A percentile compares a stretch with the other conserved stretches of the same genome.
These are phyloP conservation scores for Pterocles orientalis DNA, from an alignment of 2,113 vertebrate species.

Conservation along the genomic window DNA sequence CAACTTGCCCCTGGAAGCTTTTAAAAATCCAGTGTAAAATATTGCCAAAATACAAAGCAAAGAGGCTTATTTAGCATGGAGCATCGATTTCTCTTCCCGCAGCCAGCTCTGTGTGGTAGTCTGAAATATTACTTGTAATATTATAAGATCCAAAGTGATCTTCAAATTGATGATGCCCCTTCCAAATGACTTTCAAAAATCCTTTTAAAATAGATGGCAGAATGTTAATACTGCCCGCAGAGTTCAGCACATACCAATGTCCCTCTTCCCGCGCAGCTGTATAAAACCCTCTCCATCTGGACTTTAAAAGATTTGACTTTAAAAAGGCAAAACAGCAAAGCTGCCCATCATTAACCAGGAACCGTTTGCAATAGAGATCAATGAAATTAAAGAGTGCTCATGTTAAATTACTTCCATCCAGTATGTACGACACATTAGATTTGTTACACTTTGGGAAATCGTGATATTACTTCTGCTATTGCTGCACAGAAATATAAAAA, in stretches of 20 bases:
- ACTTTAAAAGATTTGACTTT: slow-evolving; percentile 63
- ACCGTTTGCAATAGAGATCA: slow-evolving; percentile 54
- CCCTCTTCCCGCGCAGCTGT: slow-evolving; percentile 44
- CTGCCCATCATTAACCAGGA: slow-evolving; percentile 58
- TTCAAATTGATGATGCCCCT: slow-evolving; percentile 5
- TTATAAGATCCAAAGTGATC: background rate
- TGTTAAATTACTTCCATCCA: slow-evolving; percentile 74
- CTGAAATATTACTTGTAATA: slow-evolving; percentile 10
- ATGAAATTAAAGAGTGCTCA: slow-evolving; percentile 68
- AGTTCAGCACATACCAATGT: slow-evolving; percentile 53
- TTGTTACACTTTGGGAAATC: slow-evolving; percentile 61
- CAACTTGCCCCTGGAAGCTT: background rate
- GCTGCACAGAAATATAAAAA: slow-evolving; percentile 67
- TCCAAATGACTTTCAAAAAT: slow-evolving; percentile 51
- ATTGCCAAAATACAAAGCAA: background rate
- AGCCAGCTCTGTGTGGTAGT: background rate
- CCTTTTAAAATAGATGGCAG: slow-evolving; percentile 54
- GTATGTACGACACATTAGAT: slow-evolving; percentile 56
- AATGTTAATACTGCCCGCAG: slow-evolving; percentile 12
- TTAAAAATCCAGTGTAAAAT: background rate
- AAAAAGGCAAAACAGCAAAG: slow-evolving; percentile 16
- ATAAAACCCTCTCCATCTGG: slow-evolving; percentile 65
- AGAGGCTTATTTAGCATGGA: background rate
- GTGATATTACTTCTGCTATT: slow-evolving; percentile 47
- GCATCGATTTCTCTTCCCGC: background rate